Conservation (phyloP, 2,888 invertebrate genomes). For the Agrypnus murinus region DNA sequence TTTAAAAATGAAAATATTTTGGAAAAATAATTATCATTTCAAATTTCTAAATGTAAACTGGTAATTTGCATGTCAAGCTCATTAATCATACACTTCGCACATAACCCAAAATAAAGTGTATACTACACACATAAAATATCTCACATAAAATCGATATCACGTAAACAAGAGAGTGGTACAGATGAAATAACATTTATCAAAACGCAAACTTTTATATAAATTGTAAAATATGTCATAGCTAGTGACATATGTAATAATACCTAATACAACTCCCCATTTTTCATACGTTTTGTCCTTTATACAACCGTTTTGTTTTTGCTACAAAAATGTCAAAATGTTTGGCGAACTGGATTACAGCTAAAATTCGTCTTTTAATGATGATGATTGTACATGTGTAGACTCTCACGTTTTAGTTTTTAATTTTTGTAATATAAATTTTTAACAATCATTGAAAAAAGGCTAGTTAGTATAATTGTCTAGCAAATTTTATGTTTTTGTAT, state of each 20-base stretch:
- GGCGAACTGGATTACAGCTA: too few relatives aligned
- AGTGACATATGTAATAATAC: constrained; percentile 30
- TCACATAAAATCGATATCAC: constrained; percentile 18
- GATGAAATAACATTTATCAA: constrained; percentile 24
- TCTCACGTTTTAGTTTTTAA: too few relatives aligned
- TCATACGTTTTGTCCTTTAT: constrained; percentile 1
- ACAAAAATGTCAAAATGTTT: too few relatives aligned
- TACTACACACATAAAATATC: constrained; percentile 19
- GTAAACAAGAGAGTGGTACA: constrained; percentile 20
- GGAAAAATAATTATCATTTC: constrained; percentile 4
- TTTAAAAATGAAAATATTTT: constrained; percentile 7
- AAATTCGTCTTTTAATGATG: too few relatives aligned
- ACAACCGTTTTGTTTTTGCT: too few relatives aligned
- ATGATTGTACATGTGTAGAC: too few relatives aligned
- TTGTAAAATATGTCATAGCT: constrained; percentile 31
- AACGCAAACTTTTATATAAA: constrained; percentile 28
- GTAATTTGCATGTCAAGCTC: constrained; percentile 29
- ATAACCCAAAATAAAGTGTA: constrained; percentile 29
- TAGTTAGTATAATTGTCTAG: too few relatives aligned
- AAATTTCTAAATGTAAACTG: constrained; percentile 31
- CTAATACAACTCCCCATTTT: constrained; percentile 24
- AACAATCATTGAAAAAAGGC: too few relatives aligned
- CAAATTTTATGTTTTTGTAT: constrained; percentile 33
- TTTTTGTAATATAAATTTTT: too few relatives aligned
- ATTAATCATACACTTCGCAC: constrained; percentile 28